Percentiles rank a stretch among this genome's conserved stretches.
Evolutionary conservation across 2,797 vertebrate species (phyloP).

Genomic region (Scomberomorus guttatus): DNA sequence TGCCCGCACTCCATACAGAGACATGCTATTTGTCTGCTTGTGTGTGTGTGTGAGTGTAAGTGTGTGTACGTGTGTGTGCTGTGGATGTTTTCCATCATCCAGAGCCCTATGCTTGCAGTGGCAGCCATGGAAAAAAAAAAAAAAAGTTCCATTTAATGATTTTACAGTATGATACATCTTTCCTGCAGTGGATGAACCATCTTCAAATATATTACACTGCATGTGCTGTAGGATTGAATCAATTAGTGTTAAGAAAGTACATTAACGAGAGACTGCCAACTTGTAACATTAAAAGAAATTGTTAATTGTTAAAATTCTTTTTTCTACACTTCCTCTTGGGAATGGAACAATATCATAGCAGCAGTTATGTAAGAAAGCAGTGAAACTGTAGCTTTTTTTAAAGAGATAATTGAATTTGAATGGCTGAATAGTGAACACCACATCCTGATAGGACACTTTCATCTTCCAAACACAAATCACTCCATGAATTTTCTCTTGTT

Average conservation of each 20-base stretch:
- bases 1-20: constrained; percentile 32
- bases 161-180: constrained; percentile 21
- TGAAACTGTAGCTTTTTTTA: neutral
- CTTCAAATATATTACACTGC: constrained; percentile 7
- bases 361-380: neutral
- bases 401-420: neutral
- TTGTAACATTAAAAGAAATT: neutral
- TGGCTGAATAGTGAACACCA: neutral
- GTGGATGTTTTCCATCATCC: constrained; percentile 30
- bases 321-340: neutral
- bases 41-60: neutral
- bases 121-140: neutral
- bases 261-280: neutral
- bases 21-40: constrained; percentile 52
- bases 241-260: neutral
- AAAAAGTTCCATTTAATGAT: constrained; percentile 24
- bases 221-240: neutral
- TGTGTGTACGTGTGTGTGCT: neutral
- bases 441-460: neutral
- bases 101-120: constrained; percentile 15
- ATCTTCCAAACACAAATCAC: neutral
- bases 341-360: neutral
- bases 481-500: neutral
- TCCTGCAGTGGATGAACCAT: constrained; percentile 18
- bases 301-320: neutral